Evolutionary conservation across 2,113 vertebrate genomes (phyloP), one percentile per base, ranked within the genome.

Genomic region (Hemibagrus wyckioides): DNA sequence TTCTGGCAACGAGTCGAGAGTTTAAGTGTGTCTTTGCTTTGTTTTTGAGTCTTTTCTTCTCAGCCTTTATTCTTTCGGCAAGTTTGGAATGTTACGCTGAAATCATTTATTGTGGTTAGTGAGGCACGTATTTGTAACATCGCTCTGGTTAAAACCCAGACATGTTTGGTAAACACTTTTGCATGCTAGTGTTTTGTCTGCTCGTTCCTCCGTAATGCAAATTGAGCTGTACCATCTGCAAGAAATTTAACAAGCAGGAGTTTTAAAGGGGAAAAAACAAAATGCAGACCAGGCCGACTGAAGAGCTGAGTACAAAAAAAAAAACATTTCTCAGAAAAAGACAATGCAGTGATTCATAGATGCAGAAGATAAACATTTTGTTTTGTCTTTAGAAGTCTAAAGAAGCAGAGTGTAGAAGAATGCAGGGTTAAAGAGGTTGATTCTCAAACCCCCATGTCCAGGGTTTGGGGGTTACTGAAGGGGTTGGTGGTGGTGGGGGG

Each of bases 331-430:
- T 48, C 30, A 13, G 23, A 69, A 14, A 36, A 61, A 84, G 39
- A 79, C n/a, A 36, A 61, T 13, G 52, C 41, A 67, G 48, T 39
- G 59, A 48, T 86, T 85, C 59, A 80, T 39, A 48, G 54, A 76
- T 48, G 28, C 25, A 13, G 14, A 1, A 39, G 69, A 79, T 79
- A 73, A 28, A 76, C 50, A 57, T 82, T 71, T 63, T 23, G 33
- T 63, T 71, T 61, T 2, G 6, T 77, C 54, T 82, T 81, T 76
- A 69, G 80, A 83, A 80, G 63, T 81, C 52, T 57, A 44, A 82
- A 85, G 48, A 82, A 86, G 50, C 3, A 6, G 28, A 79, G 80
- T 57, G 88, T 69, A 50, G 61, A 67, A 77, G 61, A 86, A 86
- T 71, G 85, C 23, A 48, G 50, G 33, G 5, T 23, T 14, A 9